phyloP scores from a whole-genome alignment of 2,113 vertebrate genomes.

The Phalacrocorax pelagicus region DNA sequence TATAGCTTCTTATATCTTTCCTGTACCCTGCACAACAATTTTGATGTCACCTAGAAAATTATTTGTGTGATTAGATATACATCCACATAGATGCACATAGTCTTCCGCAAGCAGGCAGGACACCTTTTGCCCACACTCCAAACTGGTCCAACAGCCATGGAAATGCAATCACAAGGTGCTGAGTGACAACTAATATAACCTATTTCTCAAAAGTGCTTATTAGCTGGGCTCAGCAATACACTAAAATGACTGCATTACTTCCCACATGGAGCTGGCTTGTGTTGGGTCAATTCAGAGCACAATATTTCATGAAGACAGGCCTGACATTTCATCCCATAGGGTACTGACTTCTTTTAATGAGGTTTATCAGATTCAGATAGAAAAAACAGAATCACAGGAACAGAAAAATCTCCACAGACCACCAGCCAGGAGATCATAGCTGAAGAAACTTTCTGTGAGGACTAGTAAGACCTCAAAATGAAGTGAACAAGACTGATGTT shows the following conservation, averaged over 20 bases:
- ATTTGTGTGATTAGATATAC: not conserved
- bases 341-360: constrained; percentile 41
- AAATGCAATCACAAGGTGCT: constrained; percentile 47
- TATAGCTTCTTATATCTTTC: not conserved
- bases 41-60: constrained; percentile 18
- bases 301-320: constrained; percentile 20
- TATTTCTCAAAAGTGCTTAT: not conserved
- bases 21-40: not conserved
- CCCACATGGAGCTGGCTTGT: constrained; percentile 6
- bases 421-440: constrained; percentile 1
- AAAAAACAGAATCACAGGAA: constrained; percentile 38
- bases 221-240: constrained; percentile 1
- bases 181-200: constrained; percentile 45
- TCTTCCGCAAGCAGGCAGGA: not conserved
- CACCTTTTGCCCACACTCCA: not conserved
- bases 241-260: constrained; percentile 19
- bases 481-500: constrained; percentile 42
- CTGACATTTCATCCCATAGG: constrained; percentile 2
- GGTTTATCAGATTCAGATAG: constrained; percentile 49
- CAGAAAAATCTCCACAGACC: constrained; percentile 32
- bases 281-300: constrained; percentile 25
- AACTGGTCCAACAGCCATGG: not conserved
- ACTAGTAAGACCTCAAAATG: constrained; percentile 27
- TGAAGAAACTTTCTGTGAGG: not conserved
- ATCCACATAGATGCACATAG: not conserved